phyloP scores from a whole-genome alignment of 1,140 invertebrate species.

The Plectrocnemia conspersa region DNA sequence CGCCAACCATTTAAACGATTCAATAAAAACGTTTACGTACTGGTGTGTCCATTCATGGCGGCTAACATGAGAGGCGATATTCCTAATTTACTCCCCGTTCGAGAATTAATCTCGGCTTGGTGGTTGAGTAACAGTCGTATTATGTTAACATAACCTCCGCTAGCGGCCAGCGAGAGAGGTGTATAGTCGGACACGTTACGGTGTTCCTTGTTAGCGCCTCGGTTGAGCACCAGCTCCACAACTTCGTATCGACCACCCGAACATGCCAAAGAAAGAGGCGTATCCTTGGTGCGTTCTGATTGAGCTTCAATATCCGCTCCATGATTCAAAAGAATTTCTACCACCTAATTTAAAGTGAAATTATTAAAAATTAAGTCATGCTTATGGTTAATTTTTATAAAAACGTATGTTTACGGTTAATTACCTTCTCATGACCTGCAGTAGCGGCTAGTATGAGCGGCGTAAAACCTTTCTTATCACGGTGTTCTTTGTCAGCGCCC shows the following conservation, averaged over 20 bases:
- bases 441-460: slow-evolving; percentile 95
- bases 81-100: slow-evolving; percentile 93
- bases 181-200: slow-evolving; percentile 99
- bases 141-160: slow-evolving; percentile 97
- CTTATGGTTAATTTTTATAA: not conserved
- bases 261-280: slow-evolving; percentile 94
- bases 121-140: slow-evolving; percentile 88
- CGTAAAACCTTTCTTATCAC: slow-evolving; percentile 99
- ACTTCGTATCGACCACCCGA: slow-evolving; percentile 96
- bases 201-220: slow-evolving; percentile 96
- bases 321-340: slow-evolving; percentile 89
- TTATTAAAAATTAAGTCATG: slow-evolving; percentile 8
- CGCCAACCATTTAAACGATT: slow-evolving; percentile 7
- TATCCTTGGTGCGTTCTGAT: slow-evolving; percentile 98
- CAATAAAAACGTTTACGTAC: slow-evolving; percentile 40
- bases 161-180: slow-evolving; percentile 93
- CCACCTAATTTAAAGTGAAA: slow-evolving; percentile 49
- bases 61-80: slow-evolving; percentile 99
- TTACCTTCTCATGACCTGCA: slow-evolving; percentile 85
- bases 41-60: slow-evolving; percentile 98
- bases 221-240: slow-evolving; percentile 85
- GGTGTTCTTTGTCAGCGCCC: slow-evolving; percentile 93
- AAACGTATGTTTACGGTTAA: not conserved
- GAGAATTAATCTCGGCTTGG: slow-evolving; percentile 96
- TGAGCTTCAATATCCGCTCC: slow-evolving; percentile 96